Evolutionary conservation across 2,888 invertebrate genomes (phyloP), one percentile per base, ranked within the genome.

Genomic region (Coenonympha arcania): DNA sequence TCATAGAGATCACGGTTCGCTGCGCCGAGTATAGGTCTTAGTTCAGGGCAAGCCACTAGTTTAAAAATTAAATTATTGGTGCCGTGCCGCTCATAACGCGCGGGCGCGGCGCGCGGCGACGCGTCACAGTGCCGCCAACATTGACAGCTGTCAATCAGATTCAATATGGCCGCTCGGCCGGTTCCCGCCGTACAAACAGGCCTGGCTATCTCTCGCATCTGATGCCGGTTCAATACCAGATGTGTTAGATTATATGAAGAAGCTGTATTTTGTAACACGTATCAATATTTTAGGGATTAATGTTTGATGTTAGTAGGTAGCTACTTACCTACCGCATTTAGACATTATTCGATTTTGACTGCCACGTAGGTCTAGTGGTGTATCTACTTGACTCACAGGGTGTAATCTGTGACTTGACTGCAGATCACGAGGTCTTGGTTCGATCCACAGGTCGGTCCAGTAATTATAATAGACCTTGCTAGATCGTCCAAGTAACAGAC

Each of bases 71-170:
- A 73, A 80, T 79, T 79, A 81, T 78, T 72, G 67, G n/a, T n/a
- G n/a, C n/a, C n/a, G 71, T 68, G 65, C 57, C 59, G 63, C 60
- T 65, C 70, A 68, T 71, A 68, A 65, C 66, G 69, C 66, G 71
- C 31, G 8, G 31, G 34, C 44, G 72, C 73, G 79, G 77, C 81
- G 79, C 81, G 79, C 83, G 79, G 73, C 75, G 76, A 75, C 80
- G 83, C 83, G 83, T 83, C 83, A 73, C 76, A 65, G 67, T 80
- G 81, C 83, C 83, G 85, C 83, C 84, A 76, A 80, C 82, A 81
- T 80, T 85, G 85, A 86, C 85, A 84, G 82, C 85, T 85, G 85
- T 86, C 85, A 85, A 84, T 86, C 85, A 86, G 76, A 75, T 76
- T 71, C 81, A 85, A 83, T 71, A 85, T 85, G 86, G 85, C 84